A percentile compares a stretch with the other conserved stretches of the same genome.
Conservation (phyloP, 2,797 vertebrate species). For the Brachymystax lenok region DNA sequence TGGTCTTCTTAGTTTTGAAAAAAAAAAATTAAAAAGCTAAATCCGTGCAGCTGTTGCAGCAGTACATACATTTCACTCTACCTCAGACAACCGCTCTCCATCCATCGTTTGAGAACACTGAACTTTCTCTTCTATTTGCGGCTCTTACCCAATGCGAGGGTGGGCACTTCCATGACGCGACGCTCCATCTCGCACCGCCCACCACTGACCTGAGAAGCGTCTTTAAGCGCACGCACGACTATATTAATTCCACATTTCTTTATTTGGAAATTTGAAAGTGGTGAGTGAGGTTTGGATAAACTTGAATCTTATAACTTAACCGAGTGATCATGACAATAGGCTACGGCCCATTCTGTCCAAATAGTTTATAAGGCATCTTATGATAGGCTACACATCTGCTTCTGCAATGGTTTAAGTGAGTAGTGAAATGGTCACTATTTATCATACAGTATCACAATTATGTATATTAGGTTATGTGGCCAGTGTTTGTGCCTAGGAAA, state of each 20-base stretch:
- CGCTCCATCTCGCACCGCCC: conserved; percentile 34
- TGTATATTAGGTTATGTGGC: too few species aligned
- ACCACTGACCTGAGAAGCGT: not conserved
- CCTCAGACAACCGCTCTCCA: conserved; percentile 25
- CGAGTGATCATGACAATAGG: not conserved
- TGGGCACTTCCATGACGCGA: conserved; percentile 43
- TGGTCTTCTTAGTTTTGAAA: not conserved
- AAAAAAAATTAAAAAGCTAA: too few species aligned
- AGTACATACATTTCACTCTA: conserved; percentile 18
- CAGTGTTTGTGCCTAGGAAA: too few species aligned
- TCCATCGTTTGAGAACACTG: conserved; percentile 65
- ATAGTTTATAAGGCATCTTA: too few species aligned
- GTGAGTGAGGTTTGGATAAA: not conserved
- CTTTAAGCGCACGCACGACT: not conserved
- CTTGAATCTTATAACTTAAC: not conserved
- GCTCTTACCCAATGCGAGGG: conserved; percentile 48
- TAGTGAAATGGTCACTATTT: too few species aligned
- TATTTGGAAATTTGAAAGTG: not conserved
- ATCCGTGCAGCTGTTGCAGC: not conserved
- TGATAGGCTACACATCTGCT: too few species aligned
- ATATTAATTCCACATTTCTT: not conserved
- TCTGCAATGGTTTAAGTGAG: too few species aligned
- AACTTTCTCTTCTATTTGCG: conserved; percentile 69
- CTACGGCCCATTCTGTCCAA: not conserved
- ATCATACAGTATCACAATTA: too few species aligned